Evolutionary conservation across 2,113 vertebrate species (phyloP).

Genomic region (Cottus gobio): DNA sequence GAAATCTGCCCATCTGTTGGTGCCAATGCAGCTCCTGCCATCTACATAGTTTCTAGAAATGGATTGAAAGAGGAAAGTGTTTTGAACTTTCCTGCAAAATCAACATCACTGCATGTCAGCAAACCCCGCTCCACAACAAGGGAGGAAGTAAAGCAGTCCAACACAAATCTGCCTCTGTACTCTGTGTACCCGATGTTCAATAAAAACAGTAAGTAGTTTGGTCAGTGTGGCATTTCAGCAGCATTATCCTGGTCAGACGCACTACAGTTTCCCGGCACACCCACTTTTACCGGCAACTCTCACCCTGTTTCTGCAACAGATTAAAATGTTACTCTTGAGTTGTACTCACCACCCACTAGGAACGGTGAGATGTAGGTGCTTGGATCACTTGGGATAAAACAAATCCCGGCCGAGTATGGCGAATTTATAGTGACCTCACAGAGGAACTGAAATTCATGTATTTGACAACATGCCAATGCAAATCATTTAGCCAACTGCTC

Average conservation of each 20-base stretch:
- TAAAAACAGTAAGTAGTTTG: constrained; percentile 62
- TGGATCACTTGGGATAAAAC: constrained; percentile 34
- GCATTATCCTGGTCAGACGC: constrained; percentile 62
- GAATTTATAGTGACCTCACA: constrained; percentile 15
- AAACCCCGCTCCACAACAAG: constrained; percentile 40
- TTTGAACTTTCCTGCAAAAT: constrained; percentile 33
- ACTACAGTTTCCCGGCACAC: constrained; percentile 69
- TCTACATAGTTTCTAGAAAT: too few relatives aligned
- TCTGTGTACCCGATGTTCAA: constrained; percentile 52
- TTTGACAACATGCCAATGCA: neutral
- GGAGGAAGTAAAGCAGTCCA: constrained; percentile 55
- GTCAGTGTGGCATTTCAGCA: constrained; percentile 66
- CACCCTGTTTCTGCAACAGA: constrained; percentile 53
- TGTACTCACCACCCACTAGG: constrained; percentile 64
- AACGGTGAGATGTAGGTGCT: constrained; percentile 35
- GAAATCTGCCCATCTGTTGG: neutral
- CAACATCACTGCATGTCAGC: constrained; percentile 24
- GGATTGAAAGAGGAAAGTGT: too few relatives aligned
- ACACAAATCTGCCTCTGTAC: constrained; percentile 46
- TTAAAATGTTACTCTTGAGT: constrained; percentile 55
- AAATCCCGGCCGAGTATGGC: constrained; percentile 20
- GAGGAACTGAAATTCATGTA: neutral
- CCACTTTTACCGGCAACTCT: constrained; percentile 45
- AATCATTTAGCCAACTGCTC: neutral
- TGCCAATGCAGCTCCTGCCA: too few relatives aligned